Evolutionary conservation across 2,888 invertebrate species (phyloP).

Genomic region (Hemaris fuciformis): DNA sequence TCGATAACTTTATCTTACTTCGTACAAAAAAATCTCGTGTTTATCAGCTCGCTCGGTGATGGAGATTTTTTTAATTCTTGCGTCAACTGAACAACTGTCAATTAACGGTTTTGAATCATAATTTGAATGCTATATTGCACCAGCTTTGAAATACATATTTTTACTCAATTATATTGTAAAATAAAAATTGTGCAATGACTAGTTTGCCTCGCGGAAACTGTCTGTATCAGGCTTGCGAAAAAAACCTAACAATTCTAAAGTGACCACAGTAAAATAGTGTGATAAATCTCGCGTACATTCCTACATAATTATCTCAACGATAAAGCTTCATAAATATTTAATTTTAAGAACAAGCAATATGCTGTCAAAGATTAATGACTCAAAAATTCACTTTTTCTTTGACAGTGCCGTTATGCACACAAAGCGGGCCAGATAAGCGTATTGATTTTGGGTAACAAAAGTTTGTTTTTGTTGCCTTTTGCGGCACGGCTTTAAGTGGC

Average conservation of each 20-base stretch:
- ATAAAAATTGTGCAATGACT: not conserved
- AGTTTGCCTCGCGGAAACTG: not conserved
- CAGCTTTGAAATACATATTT: not conserved
- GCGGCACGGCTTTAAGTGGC: slow-evolving; percentile 68
- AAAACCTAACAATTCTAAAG: slow-evolving; percentile 24
- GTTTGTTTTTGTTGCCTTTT: slow-evolving; percentile 52
- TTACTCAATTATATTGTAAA: not conserved
- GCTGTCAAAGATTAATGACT: slow-evolving; percentile 53
- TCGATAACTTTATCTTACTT: slow-evolving; percentile 19
- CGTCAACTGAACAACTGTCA: not conserved
- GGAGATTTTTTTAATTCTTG: not conserved
- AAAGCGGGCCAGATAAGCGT: slow-evolving; percentile 58
- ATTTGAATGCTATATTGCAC: not conserved
- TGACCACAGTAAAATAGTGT: slow-evolving; percentile 25
- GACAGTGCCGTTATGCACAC: slow-evolving; percentile 55
- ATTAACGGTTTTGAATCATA: not conserved
- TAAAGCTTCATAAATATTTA: slow-evolving; percentile 36
- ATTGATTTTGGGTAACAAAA: slow-evolving; percentile 69
- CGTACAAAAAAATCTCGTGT: slow-evolving; percentile 2
- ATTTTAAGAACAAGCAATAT: slow-evolving; percentile 37
- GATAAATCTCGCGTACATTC: slow-evolving; percentile 45
- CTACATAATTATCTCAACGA: slow-evolving; percentile 34
- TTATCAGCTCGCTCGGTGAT: not conserved
- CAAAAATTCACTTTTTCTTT: slow-evolving; percentile 47
- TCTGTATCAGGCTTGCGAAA: not conserved